phyloP scores from a whole-genome alignment of 2,888 invertebrate genomes.

The Spodoptera exigua region DNA sequence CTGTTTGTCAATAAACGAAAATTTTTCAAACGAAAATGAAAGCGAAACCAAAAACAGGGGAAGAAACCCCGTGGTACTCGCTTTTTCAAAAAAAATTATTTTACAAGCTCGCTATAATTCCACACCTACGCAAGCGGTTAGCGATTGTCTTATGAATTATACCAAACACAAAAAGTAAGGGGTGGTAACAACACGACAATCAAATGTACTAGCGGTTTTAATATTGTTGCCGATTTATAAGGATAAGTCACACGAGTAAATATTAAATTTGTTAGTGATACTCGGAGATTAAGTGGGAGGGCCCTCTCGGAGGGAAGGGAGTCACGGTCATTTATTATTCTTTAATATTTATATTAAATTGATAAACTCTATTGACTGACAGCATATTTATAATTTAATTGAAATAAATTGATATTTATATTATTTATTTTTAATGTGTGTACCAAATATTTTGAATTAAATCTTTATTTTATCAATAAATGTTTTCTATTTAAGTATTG shows the following conservation, averaged over 20 bases:
- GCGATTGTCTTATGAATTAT: no score
- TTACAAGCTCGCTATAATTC: no score
- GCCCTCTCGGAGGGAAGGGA: constrained; percentile 53
- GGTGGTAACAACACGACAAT: constrained; percentile 80
- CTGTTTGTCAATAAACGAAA: no score
- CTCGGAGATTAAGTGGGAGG: constrained; percentile 86
- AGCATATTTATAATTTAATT: constrained; percentile 16
- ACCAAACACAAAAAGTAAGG: constrained; percentile 67
- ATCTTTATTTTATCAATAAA: no score
- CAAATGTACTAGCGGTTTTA: constrained; percentile 88
- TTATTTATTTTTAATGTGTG: background rate
- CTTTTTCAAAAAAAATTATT: no score
- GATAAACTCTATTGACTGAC: no score
- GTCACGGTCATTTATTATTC: constrained; percentile 47
- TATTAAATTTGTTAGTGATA: constrained; percentile 89
- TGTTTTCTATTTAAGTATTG: no score
- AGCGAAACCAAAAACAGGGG: no score
- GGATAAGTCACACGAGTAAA: constrained; percentile 88
- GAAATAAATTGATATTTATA: constrained; percentile 23
- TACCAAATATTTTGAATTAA: no score
- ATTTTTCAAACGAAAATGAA: no score
- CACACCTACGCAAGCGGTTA: no score
- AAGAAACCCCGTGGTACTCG: no score
- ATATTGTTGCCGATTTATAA: constrained; percentile 89
- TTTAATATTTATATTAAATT: constrained; percentile 16